Base-by-base conservation (phyloP, 2,797 vertebrate genomes). In the Enoplosus armatus region DNA sequence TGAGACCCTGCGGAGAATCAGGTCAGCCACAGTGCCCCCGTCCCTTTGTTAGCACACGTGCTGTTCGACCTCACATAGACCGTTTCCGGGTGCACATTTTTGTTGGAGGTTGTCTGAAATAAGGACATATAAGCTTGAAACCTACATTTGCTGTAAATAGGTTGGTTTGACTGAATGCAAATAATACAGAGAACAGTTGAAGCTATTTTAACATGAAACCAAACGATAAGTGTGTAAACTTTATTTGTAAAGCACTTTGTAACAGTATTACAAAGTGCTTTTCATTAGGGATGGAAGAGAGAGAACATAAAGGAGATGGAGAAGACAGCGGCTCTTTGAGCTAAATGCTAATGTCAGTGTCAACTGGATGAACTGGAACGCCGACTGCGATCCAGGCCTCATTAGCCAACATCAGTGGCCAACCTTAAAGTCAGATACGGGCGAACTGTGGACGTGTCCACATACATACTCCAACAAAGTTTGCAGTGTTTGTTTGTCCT, bases 401-500 rank as follows among this genome's bases (percentile, higher is more conserved):
- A 5, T 35, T 16, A 69, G 24, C 39, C 22, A 7, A 43, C 37
- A 6, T 26, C 58, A n/a, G 26, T 9, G 10, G 12, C 5, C 18
- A 6, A 22, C 22, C 5, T 53, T 15, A 9, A n/a, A n/a, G 20
- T 24, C 61, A 3, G 20, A 22, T 15, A 16, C 15, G 11, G 12
- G 12, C 5, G n/a, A 8, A 12, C 15, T 8, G 9, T 39, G 1
- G 3, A 22, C 9, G 35, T 22, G 65, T 41, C 15, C n/a, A 8
- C 35, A 54, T 8, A n/a, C n/a, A n/a, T n/a, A n/a, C n/a, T n/a
- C n/a, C n/a, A n/a, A n/a, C n/a, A n/a, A n/a, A n/a, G n/a, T n/a
- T n/a, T n/a, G n/a, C n/a, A n/a, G 20, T 55, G 39, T 80, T 67
- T 73, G 27, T 77, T 80, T 51, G 67, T 85, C 81, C 77, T 84